A percentile compares a stretch with the other conserved stretches of the same genome.
Evolutionary conservation across 2,888 invertebrate species (phyloP).

Genomic region (Rotaria magnacalcarata): DNA sequence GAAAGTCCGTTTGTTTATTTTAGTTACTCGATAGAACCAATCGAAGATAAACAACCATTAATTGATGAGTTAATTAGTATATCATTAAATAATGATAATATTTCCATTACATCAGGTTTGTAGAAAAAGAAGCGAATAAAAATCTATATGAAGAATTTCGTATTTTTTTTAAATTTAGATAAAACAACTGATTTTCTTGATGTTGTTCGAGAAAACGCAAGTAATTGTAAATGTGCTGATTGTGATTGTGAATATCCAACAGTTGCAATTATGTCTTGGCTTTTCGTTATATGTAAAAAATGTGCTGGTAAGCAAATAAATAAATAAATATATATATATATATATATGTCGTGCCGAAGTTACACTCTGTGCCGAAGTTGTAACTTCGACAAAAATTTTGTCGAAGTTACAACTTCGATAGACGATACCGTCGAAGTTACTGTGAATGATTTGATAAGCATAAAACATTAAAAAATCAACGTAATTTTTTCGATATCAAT

Average conservation of each 20-base stretch:
- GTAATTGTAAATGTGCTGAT: not conserved
- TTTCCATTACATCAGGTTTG: not conserved
- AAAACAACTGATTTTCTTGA: not conserved
- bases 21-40: slow-evolving; percentile 5
- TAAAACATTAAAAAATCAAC: no score
- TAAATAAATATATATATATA: no score
- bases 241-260: not conserved
- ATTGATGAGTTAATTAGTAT: not conserved
- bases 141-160: no score
- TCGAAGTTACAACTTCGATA: no score
- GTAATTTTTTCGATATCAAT: no score
- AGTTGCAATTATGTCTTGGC: not conserved
- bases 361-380: no score
- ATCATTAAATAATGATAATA: not conserved
- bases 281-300: not conserved
- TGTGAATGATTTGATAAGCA: no score
- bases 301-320: not conserved
- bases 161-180: not conserved
- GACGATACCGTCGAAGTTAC: no score
- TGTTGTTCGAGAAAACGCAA: not conserved
- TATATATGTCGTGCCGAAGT: no score
- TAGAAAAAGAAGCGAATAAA: no score
- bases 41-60: not conserved
- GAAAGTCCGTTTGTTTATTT: not conserved
- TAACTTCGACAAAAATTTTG: no score